Evolutionary conservation across 2,797 vertebrate genomes (phyloP).

Genomic region (Pseudotriccus pelzelni): DNA sequence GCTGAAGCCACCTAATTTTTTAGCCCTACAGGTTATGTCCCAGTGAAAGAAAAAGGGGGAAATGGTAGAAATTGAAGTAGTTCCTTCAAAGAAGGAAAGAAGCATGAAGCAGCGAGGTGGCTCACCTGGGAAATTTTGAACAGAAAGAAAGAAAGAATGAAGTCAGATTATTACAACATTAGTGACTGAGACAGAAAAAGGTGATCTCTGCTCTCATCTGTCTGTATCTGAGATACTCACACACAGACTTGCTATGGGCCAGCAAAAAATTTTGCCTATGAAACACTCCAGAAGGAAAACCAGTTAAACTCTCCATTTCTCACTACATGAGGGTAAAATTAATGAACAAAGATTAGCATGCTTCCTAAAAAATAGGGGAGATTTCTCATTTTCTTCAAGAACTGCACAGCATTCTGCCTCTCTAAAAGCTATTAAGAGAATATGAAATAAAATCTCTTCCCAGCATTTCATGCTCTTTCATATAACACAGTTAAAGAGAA

Average conservation of each 20-base stretch:
- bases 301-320: neutral
- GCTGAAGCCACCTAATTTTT: neutral
- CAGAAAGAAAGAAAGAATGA: neutral
- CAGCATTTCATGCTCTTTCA: neutral
- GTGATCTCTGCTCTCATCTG: neutral
- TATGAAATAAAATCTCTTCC: neutral
- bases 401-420: neutral
- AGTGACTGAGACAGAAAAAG: neutral
- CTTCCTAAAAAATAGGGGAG: neutral
- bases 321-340: neutral
- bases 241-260: neutral
- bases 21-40: neutral
- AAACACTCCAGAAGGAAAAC: neutral
- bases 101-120: neutral
- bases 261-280: neutral
- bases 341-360: neutral
- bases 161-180: neutral
- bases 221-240: neutral
- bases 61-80: neutral
- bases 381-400: neutral
- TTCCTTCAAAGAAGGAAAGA: neutral
- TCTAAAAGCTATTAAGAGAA: neutral
- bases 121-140: neutral
- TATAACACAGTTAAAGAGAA: slow-evolving; percentile 12
- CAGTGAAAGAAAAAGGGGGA: neutral